Conservation (phyloP, 2,888 invertebrate species). For the Periphyllus acericola region DNA sequence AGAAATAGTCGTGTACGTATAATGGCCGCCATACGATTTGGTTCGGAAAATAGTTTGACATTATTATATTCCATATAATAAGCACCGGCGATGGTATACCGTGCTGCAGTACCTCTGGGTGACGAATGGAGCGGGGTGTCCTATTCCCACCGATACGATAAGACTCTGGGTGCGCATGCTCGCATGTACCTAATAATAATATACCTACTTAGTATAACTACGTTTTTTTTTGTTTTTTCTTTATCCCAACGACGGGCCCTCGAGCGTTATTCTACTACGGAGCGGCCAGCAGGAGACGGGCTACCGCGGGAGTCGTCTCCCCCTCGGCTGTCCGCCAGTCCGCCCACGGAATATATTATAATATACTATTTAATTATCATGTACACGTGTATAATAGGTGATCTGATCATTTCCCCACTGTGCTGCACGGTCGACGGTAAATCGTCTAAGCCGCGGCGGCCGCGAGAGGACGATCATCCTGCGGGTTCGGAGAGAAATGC, state of each 20-base stretch:
- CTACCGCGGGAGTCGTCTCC: not conserved
- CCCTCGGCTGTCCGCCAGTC: not conserved
- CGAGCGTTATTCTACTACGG: not conserved
- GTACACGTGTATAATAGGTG: not conserved
- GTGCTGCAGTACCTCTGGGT: no score
- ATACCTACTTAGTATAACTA: no score
- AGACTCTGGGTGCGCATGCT: no score
- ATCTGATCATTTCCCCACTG: not conserved
- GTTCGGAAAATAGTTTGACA: no score
- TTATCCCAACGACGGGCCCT: not conserved
- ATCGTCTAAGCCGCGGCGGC: not conserved
- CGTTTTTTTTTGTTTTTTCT: not conserved
- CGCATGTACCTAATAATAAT: no score
- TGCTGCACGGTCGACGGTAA: not conserved
- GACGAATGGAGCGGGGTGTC: no score
- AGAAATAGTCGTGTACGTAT: no score
- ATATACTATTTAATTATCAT: not conserved
- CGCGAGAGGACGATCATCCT: not conserved
- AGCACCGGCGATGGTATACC: no score
- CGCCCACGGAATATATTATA: slow-evolving; percentile 9
- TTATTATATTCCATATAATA: no score
- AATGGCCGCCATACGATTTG: no score
- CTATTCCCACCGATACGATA: no score
- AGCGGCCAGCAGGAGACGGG: not conserved
- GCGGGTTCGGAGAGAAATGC: not conserved